Base-by-base conservation (phyloP, 2,888 invertebrate genomes). In the Thymelicus sylvestris region DNA sequence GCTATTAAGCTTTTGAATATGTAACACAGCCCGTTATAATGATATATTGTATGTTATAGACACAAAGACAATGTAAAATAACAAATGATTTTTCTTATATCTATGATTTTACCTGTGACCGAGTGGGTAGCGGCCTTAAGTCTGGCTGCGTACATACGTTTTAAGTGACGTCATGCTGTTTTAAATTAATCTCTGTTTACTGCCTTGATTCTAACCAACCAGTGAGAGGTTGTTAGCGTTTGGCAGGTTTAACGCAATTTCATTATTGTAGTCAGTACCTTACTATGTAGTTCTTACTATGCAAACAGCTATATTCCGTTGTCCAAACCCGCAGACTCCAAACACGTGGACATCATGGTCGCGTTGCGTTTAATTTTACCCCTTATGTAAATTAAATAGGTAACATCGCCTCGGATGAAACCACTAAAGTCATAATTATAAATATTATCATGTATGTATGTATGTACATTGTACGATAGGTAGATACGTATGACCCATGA, bases 151-250 rank as follows among this genome's bases (percentile, higher is more conserved):
- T 55, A 68, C 38, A 44, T 38, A 68, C 38, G 55, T 38, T 63
- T 57, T 31, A 10, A 44, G 57, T 63, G 68, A 68, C 68, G 68
- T 68, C 68, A 68, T 62, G 31, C 48, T 50, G 67, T 48, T 61
- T 61, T 39, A 57, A 57, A 57, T 31, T 13, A 61, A 67, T 50
- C 57, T 60, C 31, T 57, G 31, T 50, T 61, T 39, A 50, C 67
- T 61, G 7, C 38, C 67, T 60, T 75, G 73, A 70, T 73, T 72
- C 76, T 78, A 81, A 79, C 84, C 82, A 82, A 83, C 86, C 81
- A 78, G 63, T 47, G 19, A 62, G 47, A 62, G 47, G 50, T 52
- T 39, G n/a, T 39, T 59, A n/a, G 38, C 59, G n/a, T n/a, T 39
- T 1, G 39, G 39, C n/a, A 59, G 39, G n/a, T 39, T 3, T 13